These are phyloP conservation scores for Tenthredo scrophulariae DNA, from an alignment of 2,888 invertebrate genomes.

Conservation along the genomic window DNA sequence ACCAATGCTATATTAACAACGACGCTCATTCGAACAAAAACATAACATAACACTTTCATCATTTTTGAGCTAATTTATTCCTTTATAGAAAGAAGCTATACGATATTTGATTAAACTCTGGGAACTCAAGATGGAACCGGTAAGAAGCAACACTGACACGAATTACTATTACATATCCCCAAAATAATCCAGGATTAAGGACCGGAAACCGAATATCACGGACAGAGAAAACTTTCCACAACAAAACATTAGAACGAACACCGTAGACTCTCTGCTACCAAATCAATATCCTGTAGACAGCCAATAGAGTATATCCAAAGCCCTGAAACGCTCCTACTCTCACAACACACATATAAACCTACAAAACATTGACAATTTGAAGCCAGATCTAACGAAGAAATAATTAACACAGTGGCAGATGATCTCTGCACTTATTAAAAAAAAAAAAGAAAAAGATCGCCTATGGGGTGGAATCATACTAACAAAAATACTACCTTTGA, in stretches of 20 bases:
- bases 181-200: not conserved
- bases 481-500: slow-evolving; percentile 1
- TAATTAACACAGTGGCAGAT: not conserved
- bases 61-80: slow-evolving; percentile 37
- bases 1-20: not conserved
- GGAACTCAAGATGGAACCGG: slow-evolving; percentile 14
- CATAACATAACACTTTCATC: slow-evolving; percentile 13
- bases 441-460: not conserved
- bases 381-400: not conserved
- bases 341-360: not conserved
- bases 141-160: slow-evolving; percentile 49
- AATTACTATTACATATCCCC: slow-evolving; percentile 14
- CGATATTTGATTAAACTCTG: not conserved
- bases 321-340: not conserved
- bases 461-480: not conserved
- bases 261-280: not conserved
- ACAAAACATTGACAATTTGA: slow-evolving; percentile 21
- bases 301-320: not conserved
- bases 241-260: slow-evolving; percentile 1
- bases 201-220: not conserved
- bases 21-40: not conserved
- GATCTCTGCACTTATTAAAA: not conserved
- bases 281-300: not conserved
- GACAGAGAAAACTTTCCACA: not conserved
- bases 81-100: slow-evolving; percentile 42